Base-by-base conservation (phyloP, 2,888 invertebrate genomes). In the Dendrolimus houi region DNA sequence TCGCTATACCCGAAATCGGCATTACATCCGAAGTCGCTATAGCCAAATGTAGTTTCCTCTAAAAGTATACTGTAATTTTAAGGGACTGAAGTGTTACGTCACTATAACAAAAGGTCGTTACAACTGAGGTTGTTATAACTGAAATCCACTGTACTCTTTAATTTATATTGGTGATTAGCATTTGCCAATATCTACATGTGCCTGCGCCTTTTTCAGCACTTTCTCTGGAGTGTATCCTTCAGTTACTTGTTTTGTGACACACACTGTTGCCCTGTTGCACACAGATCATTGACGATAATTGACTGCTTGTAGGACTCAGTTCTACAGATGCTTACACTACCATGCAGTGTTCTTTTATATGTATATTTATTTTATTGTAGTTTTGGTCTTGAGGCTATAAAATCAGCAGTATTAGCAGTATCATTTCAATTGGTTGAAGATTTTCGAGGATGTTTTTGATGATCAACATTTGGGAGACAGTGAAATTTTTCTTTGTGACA, bases 281-380 rank as follows among this genome's bases (percentile, higher is more conserved):
- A 64, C 64, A 67, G 67, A 64, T 70, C 63, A 65, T 65, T 29
- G 29, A 29, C 29, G 29, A 29, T 6, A 29, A 29, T 29, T 29
- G 29, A 29, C 3, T 29, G 29, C 29, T 29, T 29, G 29, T 29
- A 29, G 6, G 29, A 29, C 29, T 29, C 29, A 47, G 47, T 47
- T 47, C 47, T 47, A 47, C 47, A 47, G 12, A 47, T 10, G 47
- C 47, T 47, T 47, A 47, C 47, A 47, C 47, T 47, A 47, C 12
- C 75, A 70, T 75, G 73, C 72, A 66, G 74, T 68, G 72, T 71
- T 66, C 72, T 67, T 77, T 72, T 74, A 74, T 68, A 66, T 79
- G 74, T 81, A 70, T 81, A 78, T 79, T 75, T 77, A 75, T 80
- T 77, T 47, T 79, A 75, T 78, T 79, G 75, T 84, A 77, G 71